phyloP scores from a whole-genome alignment of 2,888 invertebrate species.

The Hirtodrosophila trivittata region DNA sequence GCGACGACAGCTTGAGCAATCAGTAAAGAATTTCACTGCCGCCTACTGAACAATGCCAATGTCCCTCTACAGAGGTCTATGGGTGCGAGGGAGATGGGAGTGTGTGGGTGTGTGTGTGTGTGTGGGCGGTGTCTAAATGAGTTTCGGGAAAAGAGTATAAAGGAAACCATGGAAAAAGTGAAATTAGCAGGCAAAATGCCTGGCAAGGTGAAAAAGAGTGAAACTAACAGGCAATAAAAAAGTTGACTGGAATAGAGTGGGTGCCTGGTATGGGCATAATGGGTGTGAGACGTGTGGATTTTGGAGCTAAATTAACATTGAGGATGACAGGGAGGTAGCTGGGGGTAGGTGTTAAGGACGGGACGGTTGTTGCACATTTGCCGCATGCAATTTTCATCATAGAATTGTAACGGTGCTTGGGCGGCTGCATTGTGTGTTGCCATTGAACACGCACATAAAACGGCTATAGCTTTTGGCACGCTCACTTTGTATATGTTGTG shows the following conservation, averaged over 20 bases:
- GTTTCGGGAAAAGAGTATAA: slow-evolving; percentile 33
- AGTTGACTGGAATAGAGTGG: background rate
- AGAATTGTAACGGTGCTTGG: slow-evolving; percentile 33
- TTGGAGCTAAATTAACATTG: no score
- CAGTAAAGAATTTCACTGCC: slow-evolving; percentile 47
- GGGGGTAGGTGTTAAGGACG: background rate
- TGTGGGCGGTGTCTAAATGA: slow-evolving; percentile 36
- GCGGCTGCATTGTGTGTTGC: slow-evolving; percentile 56
- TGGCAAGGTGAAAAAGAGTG: slow-evolving; percentile 12
- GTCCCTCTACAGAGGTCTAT: no score
- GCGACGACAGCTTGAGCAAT: slow-evolving; percentile 43
- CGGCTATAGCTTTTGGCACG: slow-evolving; percentile 43
- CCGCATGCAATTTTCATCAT: slow-evolving; percentile 58
- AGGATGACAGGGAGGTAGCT: background rate
- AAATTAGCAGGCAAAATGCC: slow-evolving; percentile 47
- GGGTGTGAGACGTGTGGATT: background rate
- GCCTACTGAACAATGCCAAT: slow-evolving; percentile 46
- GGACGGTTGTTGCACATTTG: slow-evolving; percentile 70
- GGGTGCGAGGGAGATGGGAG: background rate
- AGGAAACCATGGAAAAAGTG: slow-evolving; percentile 28
- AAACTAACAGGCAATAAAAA: background rate
- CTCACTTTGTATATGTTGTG: slow-evolving; percentile 6
- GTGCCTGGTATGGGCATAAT: background rate
- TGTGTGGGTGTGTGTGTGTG: background rate
- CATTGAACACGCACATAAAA: slow-evolving; percentile 69